Base-by-base conservation (phyloP, 2,797 vertebrate genomes). In the Takifugu rubripes region DNA sequence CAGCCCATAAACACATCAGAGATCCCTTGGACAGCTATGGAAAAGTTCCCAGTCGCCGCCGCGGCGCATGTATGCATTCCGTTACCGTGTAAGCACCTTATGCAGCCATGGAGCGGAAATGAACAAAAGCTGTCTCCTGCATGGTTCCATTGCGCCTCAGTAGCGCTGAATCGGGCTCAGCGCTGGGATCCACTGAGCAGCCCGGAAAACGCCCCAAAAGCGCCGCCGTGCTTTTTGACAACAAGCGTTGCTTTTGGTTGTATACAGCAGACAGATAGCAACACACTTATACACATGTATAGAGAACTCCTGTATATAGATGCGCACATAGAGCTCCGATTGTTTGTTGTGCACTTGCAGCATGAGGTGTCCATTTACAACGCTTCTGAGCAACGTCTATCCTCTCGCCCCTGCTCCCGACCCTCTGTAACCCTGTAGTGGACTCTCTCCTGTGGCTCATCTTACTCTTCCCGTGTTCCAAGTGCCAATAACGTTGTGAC, bases 401-500 rank as follows among this genome's bases (percentile, higher is more conserved):
- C 42, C 52, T 74, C 84, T 82, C 77, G 80, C 77, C 79, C 79
- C 72, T 81, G 81, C 78, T 77, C 77, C 73, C 56, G 43, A 33
- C 73, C 82, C 77, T 75, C 57, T 84, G 86, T 91, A 78, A 88
- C 83, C 87, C 88, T 64, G 89, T 91, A 89, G 85, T 91, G 87
- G 86, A 85, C 90, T 77, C 36, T 84, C 81, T 69, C 80, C 79
- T 84, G 79, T 74, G 87, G 87, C 88, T 89, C 93, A 91, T 90
- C 83, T 84, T 84, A 66, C 83, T 86, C 80, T 91, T 84, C 91
- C 89, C 85, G 88, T 91, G 93, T 93, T 92, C 89, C 90, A 94
- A 94, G 93, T 95, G 94, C 93, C 93, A 94, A 93, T 92, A 91
- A 92, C 90, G 91, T 92, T 90, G 92, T 93, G 91, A 92, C 91